Base-by-base conservation (phyloP, 2,113 vertebrate genomes). In the Pachypanchax playfairii region DNA sequence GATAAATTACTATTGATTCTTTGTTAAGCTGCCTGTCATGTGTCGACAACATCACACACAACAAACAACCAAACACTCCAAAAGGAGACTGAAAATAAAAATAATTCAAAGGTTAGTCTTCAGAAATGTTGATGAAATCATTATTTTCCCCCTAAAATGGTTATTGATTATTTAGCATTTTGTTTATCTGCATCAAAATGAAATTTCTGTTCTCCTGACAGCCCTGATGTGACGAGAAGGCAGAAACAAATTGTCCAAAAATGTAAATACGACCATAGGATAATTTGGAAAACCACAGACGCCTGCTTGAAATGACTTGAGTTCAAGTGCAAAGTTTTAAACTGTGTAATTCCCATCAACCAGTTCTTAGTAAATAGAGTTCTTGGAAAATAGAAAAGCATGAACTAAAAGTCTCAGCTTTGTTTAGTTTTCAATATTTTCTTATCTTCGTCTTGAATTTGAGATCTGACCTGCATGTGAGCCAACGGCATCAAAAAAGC, bases 201-300 rank as follows among this genome's bases (percentile, higher is more conserved):
- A n/a, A n/a, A n/a, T n/a, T n/a, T n/a, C n/a, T n/a, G n/a, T n/a
- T n/a, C n/a, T n/a, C n/a, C n/a, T n/a, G n/a, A n/a, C n/a, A n/a
- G n/a, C n/a, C n/a, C n/a, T n/a, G 43, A 47, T 26, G 63, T 48
- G 22, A 5, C 22, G 31, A 47, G 25, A 47, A 14, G 22, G 47
- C 17, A 42, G n/a, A 28, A 42, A 42, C 42, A 36, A 36, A 25
- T 36, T 52, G 47, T 3, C 18, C 60, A 48, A 38, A 54, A 52
- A 54, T 35, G 29, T 44, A 64, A 64, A 57, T 50, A 28, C 35
- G 44, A 15, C 29, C 18, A 50, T 28, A 7, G 50, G 29, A 25
- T 36, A 26, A 62, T 39, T 29, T 51, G 17, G 69, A 17, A 53
- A 73, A 21, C 47, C 47, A 53, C 33, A 36, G 25, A 17, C 36